A percentile compares a stretch with the other conserved stretches of the same genome.
Evolutionary conservation across 2,888 invertebrate genomes (phyloP).

Genomic region (Rhyacophila evoluta): DNA sequence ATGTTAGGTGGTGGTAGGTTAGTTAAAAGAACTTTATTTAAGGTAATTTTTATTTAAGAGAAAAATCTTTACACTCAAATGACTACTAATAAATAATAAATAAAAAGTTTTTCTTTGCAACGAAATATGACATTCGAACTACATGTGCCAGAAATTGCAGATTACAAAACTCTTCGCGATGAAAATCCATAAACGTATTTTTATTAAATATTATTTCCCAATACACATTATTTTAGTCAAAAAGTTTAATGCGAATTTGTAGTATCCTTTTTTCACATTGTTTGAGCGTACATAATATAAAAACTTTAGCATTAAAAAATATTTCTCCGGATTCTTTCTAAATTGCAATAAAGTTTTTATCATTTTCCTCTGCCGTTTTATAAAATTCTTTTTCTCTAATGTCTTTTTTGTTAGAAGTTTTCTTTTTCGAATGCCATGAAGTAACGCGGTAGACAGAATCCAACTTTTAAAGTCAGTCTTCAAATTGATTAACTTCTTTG

Average conservation of each 20-base stretch:
- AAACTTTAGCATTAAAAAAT: constrained; percentile 15
- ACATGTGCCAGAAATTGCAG: too few species aligned
- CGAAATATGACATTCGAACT: too few species aligned
- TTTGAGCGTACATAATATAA: not conserved
- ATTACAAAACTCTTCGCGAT: too few species aligned
- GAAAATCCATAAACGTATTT: too few species aligned
- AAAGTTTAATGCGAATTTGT: not conserved
- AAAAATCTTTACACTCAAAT: too few species aligned
- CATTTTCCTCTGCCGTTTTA: not conserved
- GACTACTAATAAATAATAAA: too few species aligned
- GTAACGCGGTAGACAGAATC: not conserved
- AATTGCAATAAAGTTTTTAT: constrained; percentile 22
- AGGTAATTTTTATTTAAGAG: too few species aligned
- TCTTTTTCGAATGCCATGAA: not conserved
- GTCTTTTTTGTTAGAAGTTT: constrained; percentile 12
- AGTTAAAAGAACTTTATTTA: too few species aligned
- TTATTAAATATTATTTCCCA: not conserved
- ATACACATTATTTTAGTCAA: not conserved
- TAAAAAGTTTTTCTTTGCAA: too few species aligned
- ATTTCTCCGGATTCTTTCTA: constrained; percentile 2
- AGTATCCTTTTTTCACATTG: not conserved
- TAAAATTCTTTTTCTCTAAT: constrained; percentile 12
- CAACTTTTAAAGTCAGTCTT: constrained; percentile 9
- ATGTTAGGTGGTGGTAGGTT: too few species aligned
- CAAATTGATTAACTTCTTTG: constrained; percentile 19